Evolutionary conservation across 2,888 invertebrate species (phyloP).

Genomic region (Callinectes sapidus): DNA sequence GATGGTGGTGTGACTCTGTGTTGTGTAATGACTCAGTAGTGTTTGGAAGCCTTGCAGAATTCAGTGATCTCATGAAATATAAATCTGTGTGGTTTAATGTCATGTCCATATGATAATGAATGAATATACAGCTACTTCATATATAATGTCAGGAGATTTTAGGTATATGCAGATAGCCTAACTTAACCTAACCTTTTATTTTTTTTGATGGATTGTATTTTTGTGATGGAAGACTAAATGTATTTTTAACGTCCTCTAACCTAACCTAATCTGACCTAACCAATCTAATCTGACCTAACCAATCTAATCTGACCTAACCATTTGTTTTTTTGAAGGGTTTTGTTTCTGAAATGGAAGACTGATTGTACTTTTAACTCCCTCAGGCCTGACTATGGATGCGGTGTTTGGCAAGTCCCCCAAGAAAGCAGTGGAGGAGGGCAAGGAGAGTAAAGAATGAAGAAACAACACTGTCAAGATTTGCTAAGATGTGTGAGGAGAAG

Average conservation of each 20-base stretch:
- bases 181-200: neutral
- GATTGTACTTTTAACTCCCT: neutral
- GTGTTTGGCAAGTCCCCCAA: conserved; percentile 64
- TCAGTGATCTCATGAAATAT: neutral
- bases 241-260: conserved; percentile 14
- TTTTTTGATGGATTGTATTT: neutral
- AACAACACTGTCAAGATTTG: neutral
- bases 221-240: too few species aligned
- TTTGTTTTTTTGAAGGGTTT: neutral
- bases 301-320: neutral
- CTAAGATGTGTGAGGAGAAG: neutral
- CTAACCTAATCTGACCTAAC: too few species aligned
- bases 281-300: too few species aligned
- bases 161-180: neutral
- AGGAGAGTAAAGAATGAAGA: conserved; percentile 62
- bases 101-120: neutral
- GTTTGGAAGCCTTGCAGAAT: neutral
- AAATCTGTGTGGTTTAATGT: neutral
- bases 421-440: conserved; percentile 46
- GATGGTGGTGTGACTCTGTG: too few species aligned
- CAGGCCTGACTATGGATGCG: conserved; percentile 69
- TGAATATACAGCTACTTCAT: neutral
- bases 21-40: too few species aligned
- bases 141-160: neutral
- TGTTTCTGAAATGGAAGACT: neutral